Conservation (phyloP, 92 coral and sea anemone genomes). For the Muricea muricata region DNA sequence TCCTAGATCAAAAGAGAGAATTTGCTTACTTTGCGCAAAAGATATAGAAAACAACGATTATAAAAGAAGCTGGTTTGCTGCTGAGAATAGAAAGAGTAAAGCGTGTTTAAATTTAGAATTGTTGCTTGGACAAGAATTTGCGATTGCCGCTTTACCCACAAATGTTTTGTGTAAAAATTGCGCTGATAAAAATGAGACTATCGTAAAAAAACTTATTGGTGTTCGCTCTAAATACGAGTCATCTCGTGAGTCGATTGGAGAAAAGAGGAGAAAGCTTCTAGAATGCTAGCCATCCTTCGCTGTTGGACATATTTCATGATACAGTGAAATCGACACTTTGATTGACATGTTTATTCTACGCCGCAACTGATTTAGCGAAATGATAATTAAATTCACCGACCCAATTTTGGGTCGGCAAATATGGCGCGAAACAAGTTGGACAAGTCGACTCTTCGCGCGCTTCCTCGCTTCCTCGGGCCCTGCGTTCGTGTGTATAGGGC, state of each 20-base stretch:
- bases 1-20: constrained; percentile 5
- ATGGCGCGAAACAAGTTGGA: too few species aligned
- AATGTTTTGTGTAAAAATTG: constrained; percentile 35
- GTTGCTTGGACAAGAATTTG: constrained; percentile 43
- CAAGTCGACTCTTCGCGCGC: too few species aligned
- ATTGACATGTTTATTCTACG: too few species aligned
- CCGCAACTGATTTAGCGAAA: too few species aligned
- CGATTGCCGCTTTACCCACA: constrained; percentile 14
- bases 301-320: too few species aligned
- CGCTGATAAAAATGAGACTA: constrained; percentile 40
- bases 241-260: constrained; percentile 28
- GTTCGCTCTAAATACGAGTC: constrained; percentile 33
- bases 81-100: constrained; percentile 34
- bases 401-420: too few species aligned
- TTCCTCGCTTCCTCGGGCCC: too few species aligned
- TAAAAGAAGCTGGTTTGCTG: constrained; percentile 16
- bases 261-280: too few species aligned
- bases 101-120: constrained; percentile 38
- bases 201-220: constrained; percentile 32
- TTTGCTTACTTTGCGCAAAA: constrained; percentile 31
- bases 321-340: too few species aligned
- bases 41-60: constrained; percentile 20
- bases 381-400: too few species aligned
- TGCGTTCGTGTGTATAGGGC: too few species aligned
- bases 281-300: too few species aligned